Evolutionary conservation across 1,140 invertebrate genomes (phyloP).

Genomic region (silkworm (Bombyx mori)): DNA sequence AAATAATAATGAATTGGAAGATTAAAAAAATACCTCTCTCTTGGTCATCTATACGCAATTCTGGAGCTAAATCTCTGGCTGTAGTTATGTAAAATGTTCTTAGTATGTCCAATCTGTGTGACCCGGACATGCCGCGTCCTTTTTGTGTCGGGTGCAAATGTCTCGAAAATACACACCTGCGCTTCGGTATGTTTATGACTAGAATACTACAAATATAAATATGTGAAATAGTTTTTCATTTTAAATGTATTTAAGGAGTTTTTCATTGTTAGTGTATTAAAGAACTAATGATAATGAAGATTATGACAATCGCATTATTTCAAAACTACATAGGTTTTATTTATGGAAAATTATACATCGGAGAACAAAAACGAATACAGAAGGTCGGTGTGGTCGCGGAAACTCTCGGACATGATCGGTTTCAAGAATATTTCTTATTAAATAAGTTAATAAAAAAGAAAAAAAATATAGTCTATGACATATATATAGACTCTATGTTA

Average conservation of each 20-base stretch:
- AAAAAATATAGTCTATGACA: no score
- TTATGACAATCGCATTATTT: no score
- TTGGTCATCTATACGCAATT: constrained; percentile 29
- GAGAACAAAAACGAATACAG: no score
- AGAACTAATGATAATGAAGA: background rate
- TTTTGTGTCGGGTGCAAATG: constrained; percentile 70
- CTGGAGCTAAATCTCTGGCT: constrained; percentile 43
- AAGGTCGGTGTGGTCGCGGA: no score
- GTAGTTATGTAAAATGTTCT: constrained; percentile 80
- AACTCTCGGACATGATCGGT: no score
- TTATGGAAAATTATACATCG: no score
- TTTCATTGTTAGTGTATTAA: background rate
- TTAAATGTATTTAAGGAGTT: background rate
- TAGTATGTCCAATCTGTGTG: constrained; percentile 78
- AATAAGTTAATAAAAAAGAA: no score
- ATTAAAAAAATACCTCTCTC: constrained; percentile 19
- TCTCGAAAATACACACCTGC: constrained; percentile 79
- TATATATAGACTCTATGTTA: no score
- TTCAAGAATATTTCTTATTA: no score
- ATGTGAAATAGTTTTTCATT: background rate
- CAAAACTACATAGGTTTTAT: no score
- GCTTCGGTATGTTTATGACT: constrained; percentile 75
- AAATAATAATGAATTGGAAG: no score
- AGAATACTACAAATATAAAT: constrained; percentile 74
- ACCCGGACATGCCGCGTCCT: constrained; percentile 64